Evolutionary conservation across 2,113 vertebrate species (phyloP), one percentile per base, ranked within the genome.

Genomic region (Cariama cristata): DNA sequence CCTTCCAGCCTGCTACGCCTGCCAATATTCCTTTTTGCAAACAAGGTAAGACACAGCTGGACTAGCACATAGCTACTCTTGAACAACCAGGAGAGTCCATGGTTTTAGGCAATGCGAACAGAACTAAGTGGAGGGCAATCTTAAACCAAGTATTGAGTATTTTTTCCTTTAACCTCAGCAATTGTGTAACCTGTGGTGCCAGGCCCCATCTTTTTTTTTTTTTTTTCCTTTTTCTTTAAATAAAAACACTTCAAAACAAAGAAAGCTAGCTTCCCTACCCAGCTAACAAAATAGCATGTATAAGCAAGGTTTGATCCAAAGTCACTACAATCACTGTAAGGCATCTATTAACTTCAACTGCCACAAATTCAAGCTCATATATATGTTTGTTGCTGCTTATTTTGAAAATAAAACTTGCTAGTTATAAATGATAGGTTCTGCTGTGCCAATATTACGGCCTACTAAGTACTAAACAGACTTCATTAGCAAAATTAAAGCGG

Each of bases 381-480:
- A 21, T 16, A 66, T 12, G 27, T 55, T 84, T 74, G 20, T 30
- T 87, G n/a, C 23, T 67, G 64, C 14, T 93, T 87, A 89, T 75
- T 82, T 84, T 84, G 68, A 91, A 94, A 96, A 93, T n/a, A 62
- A 86, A 84, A 90, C 38, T 52, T 42, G 47, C 49, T 52, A 96
- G 49, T 33, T 90, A 64, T 35, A 93, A 87, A 75, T 47, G 11
- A 82, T 30, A 74, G 45, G 72, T 81, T 81, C 52, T 84, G 60
- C 44, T 59, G 13, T 55, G 23, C 26, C 74, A 86, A 14, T 87
- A 71, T 44, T 90, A 80, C 14, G n/a, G 60, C 40, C 64, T 42
- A n/a, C 16, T 55, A 72, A 91, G 64, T 47, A 64, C 6, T 80
- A 86, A 76, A 14, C 28, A 85, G 44, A 85, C 71, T 94, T 94